Percentiles rank a stretch among this genome's conserved stretches.
These are phyloP conservation scores for Araneus ventricosus DNA, from an alignment of 1,140 invertebrate genomes.

Conservation along the genomic window DNA sequence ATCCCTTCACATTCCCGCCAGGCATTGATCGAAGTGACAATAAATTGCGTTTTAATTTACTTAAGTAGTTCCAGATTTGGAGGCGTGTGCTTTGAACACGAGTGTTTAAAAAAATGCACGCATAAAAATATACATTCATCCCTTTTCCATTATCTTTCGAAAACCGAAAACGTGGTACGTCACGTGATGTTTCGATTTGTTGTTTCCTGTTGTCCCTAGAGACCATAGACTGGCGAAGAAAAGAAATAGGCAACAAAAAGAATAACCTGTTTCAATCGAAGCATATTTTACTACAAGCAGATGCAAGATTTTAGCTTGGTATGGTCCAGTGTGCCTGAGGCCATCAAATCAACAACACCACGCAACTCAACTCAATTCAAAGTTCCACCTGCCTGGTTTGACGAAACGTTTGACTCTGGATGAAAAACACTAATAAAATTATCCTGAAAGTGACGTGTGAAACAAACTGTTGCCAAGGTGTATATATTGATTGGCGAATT, in stretches of 20 bases:
- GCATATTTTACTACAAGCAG: not conserved
- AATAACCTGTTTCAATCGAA: constrained; percentile 65
- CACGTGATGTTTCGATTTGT: constrained; percentile 73
- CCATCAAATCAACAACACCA: not conserved
- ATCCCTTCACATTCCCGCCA: not conserved
- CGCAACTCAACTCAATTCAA: not conserved
- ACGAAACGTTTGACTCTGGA: not conserved
- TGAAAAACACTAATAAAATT: constrained; percentile 4
- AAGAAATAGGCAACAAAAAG: constrained; percentile 31
- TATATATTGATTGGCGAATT: constrained; percentile 48
- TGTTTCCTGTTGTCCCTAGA: constrained; percentile 72
- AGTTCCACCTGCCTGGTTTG: not conserved
- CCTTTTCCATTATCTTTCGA: constrained; percentile 51
- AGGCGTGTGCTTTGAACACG: not conserved
- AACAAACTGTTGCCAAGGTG: constrained; percentile 71
- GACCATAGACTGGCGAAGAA: constrained; percentile 25
- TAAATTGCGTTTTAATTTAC: not conserved
- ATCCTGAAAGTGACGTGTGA: constrained; percentile 27
- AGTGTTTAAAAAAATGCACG: not conserved
- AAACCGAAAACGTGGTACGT: constrained; percentile 21
- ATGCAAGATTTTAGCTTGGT: constrained; percentile 22
- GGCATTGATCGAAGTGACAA: not conserved
- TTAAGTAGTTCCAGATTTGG: not conserved
- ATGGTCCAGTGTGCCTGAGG: not conserved
- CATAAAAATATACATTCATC: constrained; percentile 3